Percentiles rank a stretch among this genome's conserved stretches.
Evolutionary conservation across 2,888 invertebrate species (phyloP).

Genomic region (Orthonevra nobilis): DNA sequence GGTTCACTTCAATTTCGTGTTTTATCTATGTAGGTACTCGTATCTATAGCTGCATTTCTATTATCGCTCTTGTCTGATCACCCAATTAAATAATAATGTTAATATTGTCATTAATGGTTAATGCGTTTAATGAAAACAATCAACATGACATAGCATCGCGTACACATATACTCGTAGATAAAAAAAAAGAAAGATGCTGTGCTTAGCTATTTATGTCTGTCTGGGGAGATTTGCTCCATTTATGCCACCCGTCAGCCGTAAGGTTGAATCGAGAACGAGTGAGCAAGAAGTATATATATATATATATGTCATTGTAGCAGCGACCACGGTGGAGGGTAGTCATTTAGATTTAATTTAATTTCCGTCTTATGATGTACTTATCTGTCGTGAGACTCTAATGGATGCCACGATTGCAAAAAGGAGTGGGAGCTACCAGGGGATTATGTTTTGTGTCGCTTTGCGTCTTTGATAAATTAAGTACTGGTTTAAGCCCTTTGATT

Average conservation of each 20-base stretch:
- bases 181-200: slow-evolving; percentile 34
- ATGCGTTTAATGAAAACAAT: slow-evolving; percentile 62
- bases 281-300: too few species aligned
- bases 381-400: slow-evolving; percentile 31
- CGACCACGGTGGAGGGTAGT: neutral
- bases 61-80: slow-evolving; percentile 4
- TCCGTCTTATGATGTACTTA: slow-evolving; percentile 57
- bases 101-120: slow-evolving; percentile 58
- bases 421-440: slow-evolving; percentile 1
- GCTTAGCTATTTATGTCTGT: slow-evolving; percentile 54
- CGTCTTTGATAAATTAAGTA: slow-evolving; percentile 18
- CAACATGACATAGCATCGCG: slow-evolving; percentile 29
- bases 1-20: slow-evolving; percentile 18
- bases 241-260: slow-evolving; percentile 22
- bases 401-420: slow-evolving; percentile 16
- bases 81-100: slow-evolving; percentile 64
- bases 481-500: slow-evolving; percentile 13
- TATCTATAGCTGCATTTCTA: neutral
- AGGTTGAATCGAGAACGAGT: too few species aligned
- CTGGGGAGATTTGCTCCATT: slow-evolving; percentile 51
- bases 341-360: slow-evolving; percentile 65
- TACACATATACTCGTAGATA: slow-evolving; percentile 9
- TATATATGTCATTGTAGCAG: neutral
- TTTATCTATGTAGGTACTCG: neutral
- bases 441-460: slow-evolving; percentile 6